Evolutionary conservation across 2,113 vertebrate genomes (phyloP), one percentile per base, ranked within the genome.

Genomic region (Cyanoderma ruficeps): DNA sequence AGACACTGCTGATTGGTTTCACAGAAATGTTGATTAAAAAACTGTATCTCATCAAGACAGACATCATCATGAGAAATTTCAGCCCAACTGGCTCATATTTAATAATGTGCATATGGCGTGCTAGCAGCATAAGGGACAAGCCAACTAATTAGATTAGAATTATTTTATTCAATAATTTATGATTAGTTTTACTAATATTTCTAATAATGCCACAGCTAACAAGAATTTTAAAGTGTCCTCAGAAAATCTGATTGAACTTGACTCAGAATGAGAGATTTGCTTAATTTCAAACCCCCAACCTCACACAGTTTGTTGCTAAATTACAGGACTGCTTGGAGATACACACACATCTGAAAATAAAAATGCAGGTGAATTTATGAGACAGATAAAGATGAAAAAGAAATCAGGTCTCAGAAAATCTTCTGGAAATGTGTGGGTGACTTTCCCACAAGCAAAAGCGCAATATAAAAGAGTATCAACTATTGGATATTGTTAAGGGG

Each of bases 81-180:
- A 96, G 88, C 83, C 88, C 92, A 94, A 90, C 83, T 95, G 93
- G 75, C 90, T 96, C 88, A n/a, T 90, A 81, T 76, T 94, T 95
- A 92, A 95, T 90, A 83, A 94, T 64, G 90, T 92, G 88, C 93
- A 96, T 96, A 93, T 96, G 89, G 93, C 3, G 0, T 95, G 88
- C 70, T 92, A 87, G 80, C 60, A 83, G 76, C 90, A 90, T 95
- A 92, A 63, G 78, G 92, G 96, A 89, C 83, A 89, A 92, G 86
- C 84, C 88, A 84, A 49, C 88, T 93, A 95, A 96, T 94, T 96
- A 89, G 87, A 93, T 92, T 87, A 78, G 76, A 94, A 83, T 81
- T 74, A 95, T 67, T 90, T 96, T 87, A 87, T 91, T 90, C 13
- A 16, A 87, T 90, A 92, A 92, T 77, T 86, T 81, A 74, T 90